A percentile compares a stretch with the other conserved stretches of the same genome.
phyloP scores from a whole-genome alignment of 2,888 invertebrate genomes.

The Nemotelus nigrinus region DNA sequence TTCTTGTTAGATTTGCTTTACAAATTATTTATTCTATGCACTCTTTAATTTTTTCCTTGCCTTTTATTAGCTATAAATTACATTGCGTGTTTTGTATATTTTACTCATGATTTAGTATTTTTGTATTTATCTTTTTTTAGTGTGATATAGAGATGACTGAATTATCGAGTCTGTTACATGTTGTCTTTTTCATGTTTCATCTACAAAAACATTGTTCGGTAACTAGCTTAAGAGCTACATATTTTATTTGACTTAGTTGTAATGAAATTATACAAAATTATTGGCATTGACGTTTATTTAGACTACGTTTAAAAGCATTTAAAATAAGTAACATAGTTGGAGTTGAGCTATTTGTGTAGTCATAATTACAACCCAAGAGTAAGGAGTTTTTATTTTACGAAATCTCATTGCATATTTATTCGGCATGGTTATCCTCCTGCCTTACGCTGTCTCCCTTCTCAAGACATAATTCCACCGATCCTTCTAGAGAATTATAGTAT shows the following conservation, averaged over 20 bases:
- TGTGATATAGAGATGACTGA: not conserved
- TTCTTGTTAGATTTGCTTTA: slow-evolving; percentile 19
- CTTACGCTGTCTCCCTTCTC: no score
- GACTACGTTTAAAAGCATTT: not conserved
- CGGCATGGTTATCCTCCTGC: no score
- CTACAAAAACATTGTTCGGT: slow-evolving; percentile 41
- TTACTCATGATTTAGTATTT: slow-evolving; percentile 10
- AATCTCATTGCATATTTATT: no score
- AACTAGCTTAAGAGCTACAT: slow-evolving; percentile 38
- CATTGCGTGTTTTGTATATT: slow-evolving; percentile 36
- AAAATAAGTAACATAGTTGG: no score
- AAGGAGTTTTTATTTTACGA: no score
- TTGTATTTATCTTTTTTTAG: not conserved
- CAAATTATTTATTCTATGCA: slow-evolving; percentile 26
- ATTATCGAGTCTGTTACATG: not conserved
- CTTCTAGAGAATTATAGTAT: no score
- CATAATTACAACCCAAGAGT: no score
- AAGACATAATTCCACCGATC: no score
- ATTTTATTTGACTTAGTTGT: slow-evolving; percentile 24
- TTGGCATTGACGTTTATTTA: slow-evolving; percentile 3
- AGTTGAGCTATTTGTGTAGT: no score
- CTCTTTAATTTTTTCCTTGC: slow-evolving; percentile 17
- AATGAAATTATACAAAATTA: slow-evolving; percentile 16
- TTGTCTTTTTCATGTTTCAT: slow-evolving; percentile 32
- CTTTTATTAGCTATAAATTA: slow-evolving; percentile 40